Base-by-base conservation (phyloP, 2,797 vertebrate genomes). In the Etheostoma perlongum region DNA sequence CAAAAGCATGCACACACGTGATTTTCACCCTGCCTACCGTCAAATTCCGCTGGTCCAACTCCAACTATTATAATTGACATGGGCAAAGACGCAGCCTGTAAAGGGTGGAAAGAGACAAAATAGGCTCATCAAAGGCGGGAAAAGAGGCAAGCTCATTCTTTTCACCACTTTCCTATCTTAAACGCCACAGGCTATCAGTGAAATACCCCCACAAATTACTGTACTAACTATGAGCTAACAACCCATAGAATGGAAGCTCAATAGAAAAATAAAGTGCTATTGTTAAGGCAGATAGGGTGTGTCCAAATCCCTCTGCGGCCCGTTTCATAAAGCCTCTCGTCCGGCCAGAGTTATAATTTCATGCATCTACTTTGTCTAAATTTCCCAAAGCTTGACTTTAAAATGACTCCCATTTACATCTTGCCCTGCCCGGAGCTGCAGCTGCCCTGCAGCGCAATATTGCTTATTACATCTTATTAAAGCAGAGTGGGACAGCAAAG, bases 41-140 rank as follows among this genome's bases (percentile, higher is more conserved):
- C 96, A 87, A 99, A 99, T 85, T 99, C 98, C n/a, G 98, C 98
- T 73, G 98, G 97, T 90, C 98, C 98, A 68, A 99, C 97, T 48
- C 98, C 98, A 60, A 99, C 98, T 88, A 99, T 99, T 90, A 99
- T 99, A 91, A 99, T 97, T 68, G 98, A 99, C 98, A 99, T 99
- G 78, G 98, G 97, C 93, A 99, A 94, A 92, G 95, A 96, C 4
- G 98, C 96, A 2, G 95, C 95, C 95, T 96, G 88, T 42, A 59
- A 78, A 76, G 57, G 76, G 74, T 5, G 47, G 62, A 76, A 62
- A 72, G 67, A 83, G 66, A 79, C 36, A 84, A 46, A 79, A 80
- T 2, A 62, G 33, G 63, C 21, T 55, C 76, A 75, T 88, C 49
- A 91, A 67, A 83, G 54, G 57, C 0, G 25, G 2, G 2, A 10